These are phyloP conservation scores for Rhopalosiphum padi DNA, from an alignment of 1,140 invertebrate species.

Conservation along the genomic window DNA sequence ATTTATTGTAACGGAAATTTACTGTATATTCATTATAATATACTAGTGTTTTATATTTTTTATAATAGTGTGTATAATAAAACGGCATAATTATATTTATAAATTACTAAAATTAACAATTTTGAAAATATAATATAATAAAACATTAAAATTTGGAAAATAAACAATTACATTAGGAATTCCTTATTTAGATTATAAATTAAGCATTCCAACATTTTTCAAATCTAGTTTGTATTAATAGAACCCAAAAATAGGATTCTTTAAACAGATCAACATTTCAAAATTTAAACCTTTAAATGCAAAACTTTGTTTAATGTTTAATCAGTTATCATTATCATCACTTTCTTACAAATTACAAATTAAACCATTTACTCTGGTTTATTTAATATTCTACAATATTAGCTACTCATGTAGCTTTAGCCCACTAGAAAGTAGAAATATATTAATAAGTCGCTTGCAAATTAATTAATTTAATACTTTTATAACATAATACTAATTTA, in stretches of 20 bases:
- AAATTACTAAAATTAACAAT: too few species aligned
- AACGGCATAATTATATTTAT: too few species aligned
- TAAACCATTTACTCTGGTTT: not conserved
- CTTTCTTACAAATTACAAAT: not conserved
- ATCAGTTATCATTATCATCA: not conserved
- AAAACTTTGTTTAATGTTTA: too few species aligned
- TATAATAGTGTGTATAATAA: too few species aligned
- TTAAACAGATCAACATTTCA: not conserved
- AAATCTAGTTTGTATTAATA: not conserved
- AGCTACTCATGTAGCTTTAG: not conserved
- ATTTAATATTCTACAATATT: too few species aligned
- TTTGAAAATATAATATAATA: too few species aligned
- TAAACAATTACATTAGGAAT: too few species aligned
- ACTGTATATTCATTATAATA: too few species aligned
- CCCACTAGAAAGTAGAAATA: not conserved
- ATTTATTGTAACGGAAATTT: too few species aligned
- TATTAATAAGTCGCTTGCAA: not conserved
- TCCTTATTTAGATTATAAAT: too few species aligned
- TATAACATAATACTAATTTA: not conserved
- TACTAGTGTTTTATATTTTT: too few species aligned
- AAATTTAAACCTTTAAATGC: not conserved
- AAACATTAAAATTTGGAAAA: too few species aligned
- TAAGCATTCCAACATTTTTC: not conserved
- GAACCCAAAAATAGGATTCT: not conserved
- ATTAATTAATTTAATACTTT: not conserved